Percentiles rank a stretch among this genome's conserved stretches.
Conservation (phyloP, 2,797 vertebrate genomes). For the Hapalemur alaotrensis region DNA sequence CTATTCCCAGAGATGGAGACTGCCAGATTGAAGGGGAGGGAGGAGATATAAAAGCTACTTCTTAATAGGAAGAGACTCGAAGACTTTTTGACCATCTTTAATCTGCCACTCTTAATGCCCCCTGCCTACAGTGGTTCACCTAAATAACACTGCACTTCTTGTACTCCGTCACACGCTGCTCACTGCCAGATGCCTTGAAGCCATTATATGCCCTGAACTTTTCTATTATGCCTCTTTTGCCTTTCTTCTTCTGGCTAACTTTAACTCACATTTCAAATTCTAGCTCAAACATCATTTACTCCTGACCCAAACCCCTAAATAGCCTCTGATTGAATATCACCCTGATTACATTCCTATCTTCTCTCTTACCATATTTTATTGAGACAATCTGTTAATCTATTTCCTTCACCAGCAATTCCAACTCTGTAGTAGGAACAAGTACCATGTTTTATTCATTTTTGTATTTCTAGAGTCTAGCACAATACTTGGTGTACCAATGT, state of each 20-base stretch:
- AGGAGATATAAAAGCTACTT: not conserved
- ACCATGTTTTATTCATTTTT: not conserved
- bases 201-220: not conserved
- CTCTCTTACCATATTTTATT: not conserved
- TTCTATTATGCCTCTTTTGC: not conserved
- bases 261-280: not conserved
- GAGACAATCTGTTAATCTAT: not conserved
- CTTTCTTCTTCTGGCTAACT: not conserved
- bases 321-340: not conserved
- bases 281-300: not conserved
- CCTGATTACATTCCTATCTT: not conserved
- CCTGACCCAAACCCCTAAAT: not conserved
- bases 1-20: not conserved
- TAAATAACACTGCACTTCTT: not conserved
- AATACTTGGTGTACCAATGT: not conserved
- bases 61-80: not conserved
- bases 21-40: not conserved
- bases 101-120: not conserved
- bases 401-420: not conserved
- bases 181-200: fast-evolving
- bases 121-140: not conserved
- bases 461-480: not conserved
- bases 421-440: not conserved
- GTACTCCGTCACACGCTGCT: not conserved
- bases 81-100: not conserved